Percentiles rank a stretch among this genome's conserved stretches.
phyloP scores from a whole-genome alignment of 2,797 vertebrate species.

The Mastacembelus armatus region DNA sequence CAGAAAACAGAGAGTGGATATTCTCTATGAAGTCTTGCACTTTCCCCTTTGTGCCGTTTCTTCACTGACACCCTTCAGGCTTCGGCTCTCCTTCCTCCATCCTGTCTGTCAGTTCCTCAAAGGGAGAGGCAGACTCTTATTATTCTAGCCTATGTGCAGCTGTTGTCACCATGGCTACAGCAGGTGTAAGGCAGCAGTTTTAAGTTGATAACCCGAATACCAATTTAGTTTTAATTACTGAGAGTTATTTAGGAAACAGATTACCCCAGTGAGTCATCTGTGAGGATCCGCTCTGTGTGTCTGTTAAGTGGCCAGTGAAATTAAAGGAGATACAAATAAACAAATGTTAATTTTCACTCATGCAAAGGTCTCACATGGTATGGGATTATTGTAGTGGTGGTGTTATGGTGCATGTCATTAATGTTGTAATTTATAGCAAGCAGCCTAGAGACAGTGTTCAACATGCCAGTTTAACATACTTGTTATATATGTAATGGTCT shows the following conservation, averaged over 20 bases:
- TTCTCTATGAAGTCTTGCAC: conserved; percentile 25
- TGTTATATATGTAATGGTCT: conserved; percentile 9
- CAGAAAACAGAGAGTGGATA: conserved; percentile 14
- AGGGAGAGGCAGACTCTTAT: conserved; percentile 51
- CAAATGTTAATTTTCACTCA: conserved; percentile 36
- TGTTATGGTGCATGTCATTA: conserved; percentile 20
- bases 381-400: conserved; percentile 17
- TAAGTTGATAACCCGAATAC: conserved; percentile 70
- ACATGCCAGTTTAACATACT: conserved; percentile 9
- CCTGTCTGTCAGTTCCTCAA: conserved; percentile 42
- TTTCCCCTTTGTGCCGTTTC: conserved; percentile 27
- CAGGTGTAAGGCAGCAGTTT: conserved; percentile 72
- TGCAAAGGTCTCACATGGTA: conserved; percentile 23
- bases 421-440: not conserved
- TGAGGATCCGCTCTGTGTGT: conserved; percentile 49
- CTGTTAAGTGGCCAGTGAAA: conserved; percentile 72
- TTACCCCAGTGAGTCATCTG: conserved; percentile 67
- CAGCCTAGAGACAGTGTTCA: not conserved
- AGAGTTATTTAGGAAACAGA: conserved; percentile 70
- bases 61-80: conserved; percentile 40
- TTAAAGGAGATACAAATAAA: conserved; percentile 65
- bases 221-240: conserved; percentile 77
- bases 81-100: conserved; percentile 38
- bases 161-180: conserved; percentile 71
- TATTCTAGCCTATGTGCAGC: conserved; percentile 60